A percentile compares a stretch with the other conserved stretches of the same genome.
Conservation (phyloP, 2,888 invertebrate genomes). For the Luperina testacea region DNA sequence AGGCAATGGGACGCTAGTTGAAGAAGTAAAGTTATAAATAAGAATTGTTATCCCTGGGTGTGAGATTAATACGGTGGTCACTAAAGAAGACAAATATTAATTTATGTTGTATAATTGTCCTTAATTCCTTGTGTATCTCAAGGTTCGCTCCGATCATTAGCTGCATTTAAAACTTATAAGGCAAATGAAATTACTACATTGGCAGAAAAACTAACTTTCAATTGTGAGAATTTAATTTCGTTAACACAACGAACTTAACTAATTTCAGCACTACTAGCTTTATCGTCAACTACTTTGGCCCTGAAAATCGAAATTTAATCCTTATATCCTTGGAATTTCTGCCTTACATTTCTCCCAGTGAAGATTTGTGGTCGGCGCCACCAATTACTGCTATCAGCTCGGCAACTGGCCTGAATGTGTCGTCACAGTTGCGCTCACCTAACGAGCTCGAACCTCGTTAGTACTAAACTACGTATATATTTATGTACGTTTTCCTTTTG, state of each 20-base stretch:
- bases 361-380: constrained; percentile 26
- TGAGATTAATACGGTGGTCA: background rate
- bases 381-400: constrained; percentile 68
- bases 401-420: constrained; percentile 59
- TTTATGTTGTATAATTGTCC: background rate
- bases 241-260: background rate
- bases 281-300: background rate
- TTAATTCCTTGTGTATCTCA: background rate
- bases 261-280: background rate
- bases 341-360: constrained; percentile 18
- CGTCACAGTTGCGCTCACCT: constrained; percentile 66
- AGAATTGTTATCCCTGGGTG: background rate
- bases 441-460: constrained; percentile 73
- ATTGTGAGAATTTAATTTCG: background rate
- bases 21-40: background rate
- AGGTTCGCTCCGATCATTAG: background rate
- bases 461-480: constrained; percentile 58
- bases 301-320: background rate
- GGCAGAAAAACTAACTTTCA: background rate
- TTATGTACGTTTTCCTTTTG: constrained; percentile 35
- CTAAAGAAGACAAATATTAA: background rate
- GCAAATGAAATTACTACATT: background rate
- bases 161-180: no score
- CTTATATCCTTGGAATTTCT: constrained; percentile 9
- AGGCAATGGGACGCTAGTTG: background rate